phyloP scores from a whole-genome alignment of 2,113 vertebrate genomes.

The Ondatra zibethicus region DNA sequence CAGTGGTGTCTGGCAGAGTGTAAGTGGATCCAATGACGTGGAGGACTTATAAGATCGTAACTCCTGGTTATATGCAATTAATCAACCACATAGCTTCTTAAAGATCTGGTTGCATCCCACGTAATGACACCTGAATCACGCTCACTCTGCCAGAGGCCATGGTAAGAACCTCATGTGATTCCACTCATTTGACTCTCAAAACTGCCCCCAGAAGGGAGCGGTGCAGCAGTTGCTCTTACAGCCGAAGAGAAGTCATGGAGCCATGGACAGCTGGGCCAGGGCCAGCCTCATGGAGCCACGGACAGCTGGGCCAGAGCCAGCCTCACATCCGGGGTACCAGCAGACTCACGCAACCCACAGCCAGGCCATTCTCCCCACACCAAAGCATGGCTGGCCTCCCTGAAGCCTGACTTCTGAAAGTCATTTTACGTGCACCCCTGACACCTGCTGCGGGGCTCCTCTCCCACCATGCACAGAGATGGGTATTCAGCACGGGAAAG shows the following conservation, averaged over 20 bases:
- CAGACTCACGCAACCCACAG: not conserved
- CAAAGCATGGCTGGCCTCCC: not conserved
- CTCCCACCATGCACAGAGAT: not conserved
- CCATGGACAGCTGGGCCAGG: too few relatives aligned
- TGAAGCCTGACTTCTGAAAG: not conserved
- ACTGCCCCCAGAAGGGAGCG: not conserved
- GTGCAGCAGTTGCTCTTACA: not conserved
- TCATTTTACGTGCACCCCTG: fast-evolving
- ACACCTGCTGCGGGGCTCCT: not conserved
- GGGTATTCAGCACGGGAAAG: not conserved
- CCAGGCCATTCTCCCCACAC: too few relatives aligned
- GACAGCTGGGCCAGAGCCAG: not conserved
- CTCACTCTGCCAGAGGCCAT: not conserved
- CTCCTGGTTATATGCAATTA: not conserved
- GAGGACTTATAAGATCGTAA: not conserved
- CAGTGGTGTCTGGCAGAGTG: not conserved
- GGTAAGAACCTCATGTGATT: not conserved
- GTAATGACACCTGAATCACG: fast-evolving
- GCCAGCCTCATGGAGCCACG: not conserved
- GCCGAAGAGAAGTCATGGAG: not conserved
- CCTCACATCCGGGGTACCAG: not conserved
- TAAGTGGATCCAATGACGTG: not conserved
- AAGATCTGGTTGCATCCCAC: too few relatives aligned
- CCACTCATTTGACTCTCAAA: not conserved
- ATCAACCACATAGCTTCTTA: not conserved